Conservation (phyloP, 2,797 vertebrate genomes). For the Falco biarmicus region DNA sequence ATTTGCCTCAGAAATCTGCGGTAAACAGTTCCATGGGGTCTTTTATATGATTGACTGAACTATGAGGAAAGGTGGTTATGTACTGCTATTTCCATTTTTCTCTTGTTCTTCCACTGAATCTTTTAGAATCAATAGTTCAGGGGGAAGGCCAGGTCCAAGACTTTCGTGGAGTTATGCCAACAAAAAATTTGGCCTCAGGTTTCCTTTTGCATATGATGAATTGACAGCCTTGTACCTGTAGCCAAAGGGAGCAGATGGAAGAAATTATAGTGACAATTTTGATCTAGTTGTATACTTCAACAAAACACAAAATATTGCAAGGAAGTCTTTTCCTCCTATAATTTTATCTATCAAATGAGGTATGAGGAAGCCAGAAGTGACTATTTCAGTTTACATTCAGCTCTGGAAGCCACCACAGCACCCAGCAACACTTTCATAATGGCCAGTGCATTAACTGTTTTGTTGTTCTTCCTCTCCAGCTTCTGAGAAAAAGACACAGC, state of each 20-base stretch:
- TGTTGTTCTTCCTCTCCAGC: not conserved
- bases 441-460: not conserved
- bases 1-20: not conserved
- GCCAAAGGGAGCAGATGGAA: slow-evolving; percentile 58
- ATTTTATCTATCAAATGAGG: not conserved
- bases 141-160: not conserved
- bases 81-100: not conserved
- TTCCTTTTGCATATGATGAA: slow-evolving; percentile 13
- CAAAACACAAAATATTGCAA: not conserved
- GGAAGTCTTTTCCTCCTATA: not conserved
- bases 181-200: not conserved
- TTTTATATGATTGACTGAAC: not conserved
- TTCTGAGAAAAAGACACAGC: not conserved
- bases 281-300: not conserved
- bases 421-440: not conserved
- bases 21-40: not conserved
- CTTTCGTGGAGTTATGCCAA: not conserved
- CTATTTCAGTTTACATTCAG: not conserved
- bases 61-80: not conserved
- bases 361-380: not conserved
- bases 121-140: not conserved
- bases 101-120: not conserved
- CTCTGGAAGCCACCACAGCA: not conserved
- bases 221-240: slow-evolving; percentile 33
- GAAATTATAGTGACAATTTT: not conserved